Evolutionary conservation across 2,888 invertebrate genomes (phyloP), one percentile per base, ranked within the genome.

Genomic region (Orthosia incerta): DNA sequence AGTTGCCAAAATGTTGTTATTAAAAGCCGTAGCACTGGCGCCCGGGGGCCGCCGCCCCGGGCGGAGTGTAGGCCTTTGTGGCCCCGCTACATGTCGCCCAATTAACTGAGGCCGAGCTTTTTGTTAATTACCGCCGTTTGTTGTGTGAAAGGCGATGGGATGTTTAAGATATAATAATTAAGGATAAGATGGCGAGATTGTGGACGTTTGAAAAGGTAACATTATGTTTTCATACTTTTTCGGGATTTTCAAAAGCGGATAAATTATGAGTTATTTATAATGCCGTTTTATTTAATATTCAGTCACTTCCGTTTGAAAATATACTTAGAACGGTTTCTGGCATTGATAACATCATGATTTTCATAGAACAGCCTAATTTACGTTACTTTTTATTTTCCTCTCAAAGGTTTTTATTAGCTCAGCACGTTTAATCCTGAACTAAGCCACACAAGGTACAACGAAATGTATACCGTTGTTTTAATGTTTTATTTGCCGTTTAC

Each of bases 1-100:
- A 83, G 83, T 83, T 85, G 68, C 76, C 73, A 74, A 80, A 84
- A 85, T 78, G 72, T 85, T 80, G 69, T 83, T 85, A 84, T 82
- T 82, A 82, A 79, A 79, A 77, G 82, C 66, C 76, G 72, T 61
- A 65, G 71, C 61, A 51, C 66, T 60, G 51, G 51, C n/a, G 61
- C 48, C 15, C 23, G 18, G 64, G 50, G 59, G 61, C 55, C 63
- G 69, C 48, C 57, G 82, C 84, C 82, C 23, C 60, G 39, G 74
- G 79, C 68, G n/a, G 11, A 62, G 56, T 56, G 69, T 20, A 64
- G 74, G 71, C 63, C 82, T 78, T 59, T 65, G 79, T 51, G 79
- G 82, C 71, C 71, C 62, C 50, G 67, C 70, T 81, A 83, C 85
- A 83, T 72, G 75, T 73, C 63, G 73, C 81, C 76, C 81, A 85